Conservation (phyloP, 2,113 vertebrate species). For the Gallinago undulata region DNA sequence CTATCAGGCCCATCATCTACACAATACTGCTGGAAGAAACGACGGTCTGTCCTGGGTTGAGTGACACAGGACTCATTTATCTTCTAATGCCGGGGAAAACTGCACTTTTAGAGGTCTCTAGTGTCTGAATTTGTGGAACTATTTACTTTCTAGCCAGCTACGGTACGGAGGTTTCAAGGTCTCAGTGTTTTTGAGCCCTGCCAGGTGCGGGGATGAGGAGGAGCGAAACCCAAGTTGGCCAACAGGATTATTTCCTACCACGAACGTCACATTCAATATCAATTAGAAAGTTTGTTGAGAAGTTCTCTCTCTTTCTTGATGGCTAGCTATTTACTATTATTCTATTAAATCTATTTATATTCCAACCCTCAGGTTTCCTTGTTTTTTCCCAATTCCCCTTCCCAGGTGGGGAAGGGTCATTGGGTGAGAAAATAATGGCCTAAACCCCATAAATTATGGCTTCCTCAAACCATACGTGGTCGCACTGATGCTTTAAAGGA, state of each 20-base stretch:
- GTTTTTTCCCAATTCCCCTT: background rate
- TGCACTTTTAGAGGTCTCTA: background rate
- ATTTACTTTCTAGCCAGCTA: background rate
- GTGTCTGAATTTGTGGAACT: background rate
- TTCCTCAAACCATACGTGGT: background rate
- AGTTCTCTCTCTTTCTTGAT: background rate
- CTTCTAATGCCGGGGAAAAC: background rate
- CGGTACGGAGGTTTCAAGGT: background rate
- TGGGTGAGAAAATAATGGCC: background rate
- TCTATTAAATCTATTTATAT: background rate
- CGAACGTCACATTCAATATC: background rate
- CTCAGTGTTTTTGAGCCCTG: background rate
- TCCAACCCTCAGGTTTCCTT: background rate
- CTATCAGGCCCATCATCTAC: background rate
- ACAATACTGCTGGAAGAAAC: rapidly evolving
- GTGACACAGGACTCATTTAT: background rate
- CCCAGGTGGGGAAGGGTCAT: background rate
- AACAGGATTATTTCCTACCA: background rate
- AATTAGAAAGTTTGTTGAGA: background rate
- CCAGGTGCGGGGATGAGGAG: background rate
- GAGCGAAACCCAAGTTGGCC: background rate
- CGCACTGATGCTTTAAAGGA: background rate
- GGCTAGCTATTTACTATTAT: background rate
- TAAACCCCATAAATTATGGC: background rate
- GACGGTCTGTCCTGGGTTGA: background rate